phyloP scores from a whole-genome alignment of 2,113 vertebrate genomes.

The Tragelaphus strepsiceros region DNA sequence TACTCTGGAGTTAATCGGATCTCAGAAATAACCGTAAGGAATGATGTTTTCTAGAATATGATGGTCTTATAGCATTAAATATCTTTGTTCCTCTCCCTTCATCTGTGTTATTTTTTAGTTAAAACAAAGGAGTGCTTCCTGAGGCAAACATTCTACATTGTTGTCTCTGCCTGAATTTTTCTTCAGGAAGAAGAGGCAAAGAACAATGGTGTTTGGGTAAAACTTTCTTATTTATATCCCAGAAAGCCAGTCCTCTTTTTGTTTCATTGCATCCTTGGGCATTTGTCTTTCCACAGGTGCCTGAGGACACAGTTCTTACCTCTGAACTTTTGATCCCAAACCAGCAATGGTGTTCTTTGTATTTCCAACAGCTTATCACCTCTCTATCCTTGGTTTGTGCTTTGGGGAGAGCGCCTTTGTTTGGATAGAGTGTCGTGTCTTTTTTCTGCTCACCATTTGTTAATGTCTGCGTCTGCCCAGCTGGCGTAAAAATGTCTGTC shows the following conservation, averaged over 20 bases:
- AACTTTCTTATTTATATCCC: constrained; percentile 16
- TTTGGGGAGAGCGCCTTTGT: background rate
- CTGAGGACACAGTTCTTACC: background rate
- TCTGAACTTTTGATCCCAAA: constrained; percentile 13
- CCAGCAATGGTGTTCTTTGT: background rate
- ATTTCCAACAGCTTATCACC: background rate
- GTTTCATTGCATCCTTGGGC: background rate
- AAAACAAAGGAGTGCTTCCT: background rate
- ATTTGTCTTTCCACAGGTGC: background rate
- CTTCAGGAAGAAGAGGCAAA: background rate
- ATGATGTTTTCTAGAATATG: background rate
- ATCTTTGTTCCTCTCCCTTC: background rate
- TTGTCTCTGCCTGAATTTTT: background rate
- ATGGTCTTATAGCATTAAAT: background rate
- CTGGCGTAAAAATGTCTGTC: background rate
- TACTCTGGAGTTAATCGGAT: background rate
- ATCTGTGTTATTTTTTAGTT: background rate
- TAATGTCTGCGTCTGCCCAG: background rate
- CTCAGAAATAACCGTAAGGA: background rate
- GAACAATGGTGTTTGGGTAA: background rate
- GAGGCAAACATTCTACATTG: background rate
- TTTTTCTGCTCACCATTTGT: background rate
- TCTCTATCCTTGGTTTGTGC: background rate
- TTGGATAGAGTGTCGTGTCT: background rate
- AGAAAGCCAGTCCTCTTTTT: background rate